Evolutionary conservation across 2,797 vertebrate species (phyloP).

Genomic region (Dallia pectoralis): DNA sequence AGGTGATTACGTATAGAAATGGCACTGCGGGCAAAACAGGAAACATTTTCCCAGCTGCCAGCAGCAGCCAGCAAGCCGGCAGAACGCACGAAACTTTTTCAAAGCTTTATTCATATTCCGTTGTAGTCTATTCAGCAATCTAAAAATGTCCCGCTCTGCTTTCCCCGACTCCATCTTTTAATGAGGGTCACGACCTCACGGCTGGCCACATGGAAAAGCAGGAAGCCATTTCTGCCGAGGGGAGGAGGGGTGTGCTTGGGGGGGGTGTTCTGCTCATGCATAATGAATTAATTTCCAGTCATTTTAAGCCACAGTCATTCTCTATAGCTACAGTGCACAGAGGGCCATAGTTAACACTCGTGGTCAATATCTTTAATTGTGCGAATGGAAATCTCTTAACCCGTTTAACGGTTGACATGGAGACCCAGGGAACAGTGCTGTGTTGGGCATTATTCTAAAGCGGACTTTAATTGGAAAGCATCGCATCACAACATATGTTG

Average conservation of each 20-base stretch:
- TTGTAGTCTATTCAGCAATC: conserved; percentile 27
- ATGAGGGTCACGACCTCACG: conserved; percentile 56
- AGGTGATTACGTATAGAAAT: conserved; percentile 76
- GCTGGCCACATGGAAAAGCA: conserved; percentile 44
- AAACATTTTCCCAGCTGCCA: conserved; percentile 57
- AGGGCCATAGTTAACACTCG: conserved; percentile 33
- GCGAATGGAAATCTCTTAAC: conserved; percentile 14
- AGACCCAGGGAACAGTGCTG: conserved; percentile 15
- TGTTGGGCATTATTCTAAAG: background rate
- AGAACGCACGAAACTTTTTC: conserved; percentile 16
- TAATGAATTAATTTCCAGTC: conserved; percentile 39
- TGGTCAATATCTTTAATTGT: conserved; percentile 35
- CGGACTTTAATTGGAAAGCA: background rate
- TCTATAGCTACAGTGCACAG: conserved; percentile 25
- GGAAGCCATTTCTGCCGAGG: background rate
- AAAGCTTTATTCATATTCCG: conserved; percentile 43
- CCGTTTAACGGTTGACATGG: background rate
- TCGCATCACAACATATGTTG: background rate
- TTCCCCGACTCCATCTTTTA: conserved; percentile 41
- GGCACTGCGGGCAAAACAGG: conserved; percentile 67
- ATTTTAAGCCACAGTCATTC: conserved; percentile 29
- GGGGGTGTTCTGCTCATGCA: conserved; percentile 42
- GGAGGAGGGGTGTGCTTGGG: background rate
- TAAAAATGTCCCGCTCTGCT: conserved; percentile 42
- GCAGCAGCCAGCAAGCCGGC: conserved; percentile 24